A percentile compares a stretch with the other conserved stretches of the same genome.
Evolutionary conservation across 2,888 invertebrate genomes (phyloP).

Genomic region (Drosophila koepferae): DNA sequence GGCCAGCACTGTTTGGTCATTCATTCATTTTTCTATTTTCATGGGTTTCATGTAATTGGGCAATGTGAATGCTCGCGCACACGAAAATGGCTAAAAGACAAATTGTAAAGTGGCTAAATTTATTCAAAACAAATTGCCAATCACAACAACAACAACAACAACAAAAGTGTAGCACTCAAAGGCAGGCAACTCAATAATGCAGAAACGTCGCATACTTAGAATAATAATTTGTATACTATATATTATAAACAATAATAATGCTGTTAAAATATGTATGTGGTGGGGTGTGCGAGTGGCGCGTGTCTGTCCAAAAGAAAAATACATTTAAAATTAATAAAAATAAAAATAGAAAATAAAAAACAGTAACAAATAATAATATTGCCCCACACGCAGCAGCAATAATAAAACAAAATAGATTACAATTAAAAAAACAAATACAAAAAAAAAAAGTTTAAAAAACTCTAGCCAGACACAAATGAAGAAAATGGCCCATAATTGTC

Average conservation of each 20-base stretch:
- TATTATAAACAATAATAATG: constrained; percentile 17
- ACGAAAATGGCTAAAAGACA: constrained; percentile 27
- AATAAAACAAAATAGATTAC: constrained; percentile 11
- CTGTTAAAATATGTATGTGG: constrained; percentile 23
- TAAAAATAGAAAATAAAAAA: constrained; percentile 8
- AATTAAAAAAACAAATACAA: constrained; percentile 22
- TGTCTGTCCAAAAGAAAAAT: constrained; percentile 27
- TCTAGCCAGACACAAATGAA: constrained; percentile 39
- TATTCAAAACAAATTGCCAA: constrained; percentile 31
- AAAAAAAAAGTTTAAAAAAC: not conserved
- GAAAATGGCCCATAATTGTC: constrained; percentile 56
- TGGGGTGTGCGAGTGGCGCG: constrained; percentile 29
- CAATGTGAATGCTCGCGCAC: constrained; percentile 28
- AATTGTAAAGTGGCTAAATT: constrained; percentile 36
- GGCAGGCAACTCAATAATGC: constrained; percentile 3
- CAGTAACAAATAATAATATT: constrained; percentile 10
- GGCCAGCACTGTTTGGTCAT: constrained; percentile 4
- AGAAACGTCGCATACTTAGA: constrained; percentile 35
- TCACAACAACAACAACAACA: constrained; percentile 12
- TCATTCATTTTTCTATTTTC: constrained; percentile 19
- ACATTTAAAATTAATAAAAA: constrained; percentile 14
- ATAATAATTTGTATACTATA: constrained; percentile 24
- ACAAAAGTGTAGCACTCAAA: constrained; percentile 26
- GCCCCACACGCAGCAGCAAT: constrained; percentile 51
- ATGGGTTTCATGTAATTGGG: constrained; percentile 26